Conservation (phyloP, 2,113 vertebrate genomes). For the Cariama cristata region DNA sequence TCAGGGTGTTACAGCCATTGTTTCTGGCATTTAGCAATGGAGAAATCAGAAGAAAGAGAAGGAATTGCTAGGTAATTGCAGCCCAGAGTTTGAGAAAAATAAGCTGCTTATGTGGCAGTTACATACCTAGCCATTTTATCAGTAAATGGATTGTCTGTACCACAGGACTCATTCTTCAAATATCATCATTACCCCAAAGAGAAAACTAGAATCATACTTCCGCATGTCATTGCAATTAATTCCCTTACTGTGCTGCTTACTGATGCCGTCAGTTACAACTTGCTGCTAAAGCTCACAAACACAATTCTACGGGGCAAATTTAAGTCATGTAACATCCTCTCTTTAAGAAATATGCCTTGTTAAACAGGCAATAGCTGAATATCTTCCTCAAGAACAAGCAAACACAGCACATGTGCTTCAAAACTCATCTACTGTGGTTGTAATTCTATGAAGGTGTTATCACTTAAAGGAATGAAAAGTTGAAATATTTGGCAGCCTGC, state of each 20-base stretch:
- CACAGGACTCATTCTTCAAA: not conserved
- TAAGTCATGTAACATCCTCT: not conserved
- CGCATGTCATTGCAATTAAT: not conserved
- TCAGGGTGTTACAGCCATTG: not conserved
- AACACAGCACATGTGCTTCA: not conserved
- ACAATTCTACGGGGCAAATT: not conserved
- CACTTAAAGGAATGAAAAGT: not conserved
- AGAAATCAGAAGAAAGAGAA: not conserved
- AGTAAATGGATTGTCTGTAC: not conserved
- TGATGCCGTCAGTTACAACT: not conserved
- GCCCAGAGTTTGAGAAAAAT: not conserved
- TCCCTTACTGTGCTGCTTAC: not conserved
- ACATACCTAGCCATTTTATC: not conserved
- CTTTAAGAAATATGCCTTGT: not conserved
- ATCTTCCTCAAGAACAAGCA: not conserved
- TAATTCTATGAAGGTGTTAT: not conserved
- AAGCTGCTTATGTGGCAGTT: not conserved
- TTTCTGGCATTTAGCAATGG: not conserved
- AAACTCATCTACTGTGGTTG: not conserved
- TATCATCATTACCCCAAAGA: not conserved
- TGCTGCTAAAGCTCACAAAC: not conserved
- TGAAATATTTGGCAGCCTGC: not conserved
- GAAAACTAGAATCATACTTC: not conserved
- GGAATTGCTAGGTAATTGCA: not conserved
- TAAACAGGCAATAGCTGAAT: not conserved